phyloP scores from a whole-genome alignment of 2,888 invertebrate species.

The Octodonta nipae region DNA sequence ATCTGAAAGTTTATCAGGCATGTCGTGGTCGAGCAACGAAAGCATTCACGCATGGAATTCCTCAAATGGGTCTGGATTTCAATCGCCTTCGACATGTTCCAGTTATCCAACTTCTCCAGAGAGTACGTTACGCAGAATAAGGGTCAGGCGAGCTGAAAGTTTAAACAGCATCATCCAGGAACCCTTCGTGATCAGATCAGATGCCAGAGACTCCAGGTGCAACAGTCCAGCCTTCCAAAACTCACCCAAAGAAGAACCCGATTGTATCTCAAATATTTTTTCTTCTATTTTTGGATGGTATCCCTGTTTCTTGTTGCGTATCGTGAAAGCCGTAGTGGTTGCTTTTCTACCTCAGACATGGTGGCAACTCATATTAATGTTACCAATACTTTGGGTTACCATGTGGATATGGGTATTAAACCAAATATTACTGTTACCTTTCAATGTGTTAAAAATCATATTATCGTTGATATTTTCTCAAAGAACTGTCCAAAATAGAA shows the following conservation, averaged over 20 bases:
- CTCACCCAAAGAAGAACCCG: conserved; percentile 27
- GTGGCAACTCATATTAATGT: conserved; percentile 55
- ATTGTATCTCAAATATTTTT: conserved; percentile 31
- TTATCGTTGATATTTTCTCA: conserved; percentile 44
- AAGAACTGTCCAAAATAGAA: conserved; percentile 46
- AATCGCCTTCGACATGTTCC: conserved; percentile 36
- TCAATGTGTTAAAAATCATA: conserved; percentile 50
- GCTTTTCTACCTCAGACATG: conserved; percentile 49
- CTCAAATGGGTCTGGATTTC: conserved; percentile 30
- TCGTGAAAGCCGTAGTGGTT: conserved; percentile 41
- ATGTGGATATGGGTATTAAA: conserved; percentile 64
- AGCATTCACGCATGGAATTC: conserved; percentile 40
- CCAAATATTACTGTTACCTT: conserved; percentile 57
- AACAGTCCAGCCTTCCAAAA: conserved; percentile 24
- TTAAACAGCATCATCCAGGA: conserved; percentile 46
- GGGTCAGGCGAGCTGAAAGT: conserved; percentile 40
- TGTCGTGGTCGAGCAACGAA: conserved; percentile 39
- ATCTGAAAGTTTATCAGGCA: conserved; percentile 47
- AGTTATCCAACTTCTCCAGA: conserved; percentile 45
- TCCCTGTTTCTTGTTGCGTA: conserved; percentile 47
- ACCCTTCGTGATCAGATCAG: conserved; percentile 35
- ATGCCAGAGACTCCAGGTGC: conserved; percentile 44
- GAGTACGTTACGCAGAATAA: conserved; percentile 35
- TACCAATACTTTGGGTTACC: conserved; percentile 67
- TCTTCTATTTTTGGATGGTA: conserved; percentile 48